phyloP scores from a whole-genome alignment of 2,113 vertebrate species.

The Crotalus helleri region DNA sequence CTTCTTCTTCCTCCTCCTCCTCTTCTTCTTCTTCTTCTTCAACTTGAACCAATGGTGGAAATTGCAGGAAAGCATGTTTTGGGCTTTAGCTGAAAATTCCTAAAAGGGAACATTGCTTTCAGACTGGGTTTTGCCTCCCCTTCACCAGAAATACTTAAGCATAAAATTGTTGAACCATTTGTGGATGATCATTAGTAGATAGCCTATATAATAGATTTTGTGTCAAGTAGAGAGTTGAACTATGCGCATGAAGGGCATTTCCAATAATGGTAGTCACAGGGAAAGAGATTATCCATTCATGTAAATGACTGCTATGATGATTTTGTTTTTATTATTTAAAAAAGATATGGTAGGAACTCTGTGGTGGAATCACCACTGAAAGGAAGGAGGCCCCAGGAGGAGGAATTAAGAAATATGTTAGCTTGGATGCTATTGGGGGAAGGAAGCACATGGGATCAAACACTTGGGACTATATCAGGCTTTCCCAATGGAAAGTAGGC shows the following conservation, averaged over 20 bases:
- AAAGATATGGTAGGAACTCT: background rate
- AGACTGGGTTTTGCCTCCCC: background rate
- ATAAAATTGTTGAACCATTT: background rate
- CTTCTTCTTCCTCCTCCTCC: accelerated
- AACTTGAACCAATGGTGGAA: background rate
- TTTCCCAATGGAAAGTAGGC: background rate
- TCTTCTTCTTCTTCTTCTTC: no score
- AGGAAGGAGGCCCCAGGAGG: background rate
- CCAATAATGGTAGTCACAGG: background rate
- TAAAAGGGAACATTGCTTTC: background rate
- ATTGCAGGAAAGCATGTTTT: background rate
- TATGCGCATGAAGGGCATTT: background rate
- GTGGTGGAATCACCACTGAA: background rate
- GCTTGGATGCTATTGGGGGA: background rate
- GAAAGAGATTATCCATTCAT: background rate
- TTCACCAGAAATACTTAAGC: background rate
- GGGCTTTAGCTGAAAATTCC: background rate
- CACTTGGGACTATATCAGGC: background rate
- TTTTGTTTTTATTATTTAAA: background rate
- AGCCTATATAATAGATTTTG: background rate
- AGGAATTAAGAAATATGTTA: background rate
- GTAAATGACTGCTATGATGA: background rate
- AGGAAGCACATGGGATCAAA: background rate
- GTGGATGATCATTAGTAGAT: background rate
- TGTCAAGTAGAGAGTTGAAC: background rate